A percentile compares a stretch with the other conserved stretches of the same genome.
These are phyloP conservation scores for Brachypteracias leptosomus DNA, from an alignment of 2,113 vertebrate species.

Conservation along the genomic window DNA sequence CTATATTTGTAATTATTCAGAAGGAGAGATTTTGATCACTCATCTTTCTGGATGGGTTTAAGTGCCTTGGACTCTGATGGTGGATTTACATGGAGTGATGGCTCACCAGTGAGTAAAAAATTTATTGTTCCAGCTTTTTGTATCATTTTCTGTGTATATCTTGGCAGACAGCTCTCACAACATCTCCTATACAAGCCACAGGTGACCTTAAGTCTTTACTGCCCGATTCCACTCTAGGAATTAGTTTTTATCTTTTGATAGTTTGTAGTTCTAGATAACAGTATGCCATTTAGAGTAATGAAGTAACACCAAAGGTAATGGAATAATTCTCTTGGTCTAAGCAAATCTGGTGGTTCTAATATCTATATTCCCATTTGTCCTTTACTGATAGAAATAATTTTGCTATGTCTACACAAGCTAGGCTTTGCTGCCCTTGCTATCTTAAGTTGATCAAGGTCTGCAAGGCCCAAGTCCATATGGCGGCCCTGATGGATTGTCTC, in stretches of 20 bases:
- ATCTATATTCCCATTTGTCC: not conserved
- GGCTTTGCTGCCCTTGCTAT: accelerated
- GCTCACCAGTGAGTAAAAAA: constrained; percentile 82
- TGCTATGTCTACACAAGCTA: not conserved
- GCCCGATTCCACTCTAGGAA: not conserved
- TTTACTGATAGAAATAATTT: not conserved
- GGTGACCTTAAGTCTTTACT: not conserved
- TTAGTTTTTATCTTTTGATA: not conserved
- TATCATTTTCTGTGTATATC: not conserved
- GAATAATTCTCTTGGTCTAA: not conserved
- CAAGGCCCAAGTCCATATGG: not conserved
- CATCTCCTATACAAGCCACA: not conserved
- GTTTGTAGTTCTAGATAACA: not conserved
- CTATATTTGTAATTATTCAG: constrained; percentile 6
- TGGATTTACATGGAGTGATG: constrained; percentile 88
- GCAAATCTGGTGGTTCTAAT: not conserved
- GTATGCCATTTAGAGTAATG: not conserved
- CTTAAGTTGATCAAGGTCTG: not conserved
- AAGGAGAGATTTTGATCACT: not conserved
- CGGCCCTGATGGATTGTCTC: not conserved
- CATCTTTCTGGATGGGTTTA: constrained; percentile 87
- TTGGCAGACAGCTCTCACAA: not conserved
- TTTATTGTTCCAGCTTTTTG: not conserved
- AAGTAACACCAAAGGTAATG: not conserved
- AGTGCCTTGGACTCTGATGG: constrained; percentile 70